Percentiles rank a stretch among this genome's conserved stretches.
Conservation (phyloP, 2,888 invertebrate species). For the Sarcophaga caerulescens region DNA sequence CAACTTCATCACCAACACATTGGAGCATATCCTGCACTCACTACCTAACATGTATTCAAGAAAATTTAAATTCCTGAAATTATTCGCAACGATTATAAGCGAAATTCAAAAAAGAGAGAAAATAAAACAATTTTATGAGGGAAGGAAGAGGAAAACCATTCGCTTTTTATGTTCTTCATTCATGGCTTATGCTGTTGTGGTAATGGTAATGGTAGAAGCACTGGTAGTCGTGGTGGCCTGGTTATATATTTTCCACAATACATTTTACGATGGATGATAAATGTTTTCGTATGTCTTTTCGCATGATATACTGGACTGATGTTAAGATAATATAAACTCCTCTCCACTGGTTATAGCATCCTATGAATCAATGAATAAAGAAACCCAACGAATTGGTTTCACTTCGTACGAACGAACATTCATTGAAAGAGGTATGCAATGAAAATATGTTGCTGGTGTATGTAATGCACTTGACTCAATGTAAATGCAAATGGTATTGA, state of each 20-base stretch:
- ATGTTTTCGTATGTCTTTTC: conserved; percentile 49
- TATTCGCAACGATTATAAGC: conserved; percentile 46
- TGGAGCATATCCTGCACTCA: no score
- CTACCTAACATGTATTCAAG: conserved; percentile 1
- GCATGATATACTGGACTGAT: conserved; percentile 51
- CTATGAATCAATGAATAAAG: conserved; percentile 18
- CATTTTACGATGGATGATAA: conserved; percentile 47
- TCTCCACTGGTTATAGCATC: background rate
- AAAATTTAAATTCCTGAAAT: conserved; percentile 49
- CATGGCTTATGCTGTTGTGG: background rate
- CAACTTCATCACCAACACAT: background rate
- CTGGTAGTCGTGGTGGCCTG: conserved; percentile 14
- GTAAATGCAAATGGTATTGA: conserved; percentile 42
- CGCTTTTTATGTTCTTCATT: no score
- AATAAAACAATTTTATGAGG: no score
- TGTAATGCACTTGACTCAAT: conserved; percentile 48
- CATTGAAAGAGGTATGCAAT: background rate
- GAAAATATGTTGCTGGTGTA: background rate
- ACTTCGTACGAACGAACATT: conserved; percentile 2
- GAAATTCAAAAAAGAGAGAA: no score
- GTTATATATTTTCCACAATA: conserved; percentile 48
- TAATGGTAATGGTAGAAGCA: background rate
- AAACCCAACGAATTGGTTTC: background rate
- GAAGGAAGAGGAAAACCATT: no score
- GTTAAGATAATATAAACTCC: conserved; percentile 46